Conservation (phyloP, 2,113 vertebrate genomes). For the Fregetta grallaria region DNA sequence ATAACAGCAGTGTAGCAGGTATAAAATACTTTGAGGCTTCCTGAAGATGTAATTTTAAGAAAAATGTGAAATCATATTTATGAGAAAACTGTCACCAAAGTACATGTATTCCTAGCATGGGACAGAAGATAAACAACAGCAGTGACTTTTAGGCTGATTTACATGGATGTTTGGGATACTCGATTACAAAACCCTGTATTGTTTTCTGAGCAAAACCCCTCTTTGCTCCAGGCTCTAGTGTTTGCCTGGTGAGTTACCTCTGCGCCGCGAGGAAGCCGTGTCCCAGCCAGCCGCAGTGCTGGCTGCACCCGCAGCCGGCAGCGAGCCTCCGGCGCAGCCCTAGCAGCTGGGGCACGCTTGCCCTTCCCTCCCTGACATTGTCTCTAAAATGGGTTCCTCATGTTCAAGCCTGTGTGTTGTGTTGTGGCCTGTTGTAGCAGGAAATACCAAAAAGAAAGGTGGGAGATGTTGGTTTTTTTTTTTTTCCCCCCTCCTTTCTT, state of each 20-base stretch:
- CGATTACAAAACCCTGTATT: accelerated
- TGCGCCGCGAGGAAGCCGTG: accelerated
- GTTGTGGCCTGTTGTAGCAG: too few relatives aligned
- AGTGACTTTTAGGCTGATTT: neutral
- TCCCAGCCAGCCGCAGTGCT: accelerated
- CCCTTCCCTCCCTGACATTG: neutral
- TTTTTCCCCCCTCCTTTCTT: neutral
- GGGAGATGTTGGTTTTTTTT: neutral
- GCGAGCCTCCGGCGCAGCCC: too few relatives aligned
- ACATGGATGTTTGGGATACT: neutral
- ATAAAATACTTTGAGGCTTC: neutral
- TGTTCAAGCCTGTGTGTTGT: neutral
- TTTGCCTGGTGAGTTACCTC: neutral
- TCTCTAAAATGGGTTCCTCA: neutral
- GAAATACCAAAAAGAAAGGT: neutral
- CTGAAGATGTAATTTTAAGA: neutral
- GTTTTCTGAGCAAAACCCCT: neutral
- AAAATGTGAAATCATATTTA: neutral
- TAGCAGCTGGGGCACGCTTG: neutral
- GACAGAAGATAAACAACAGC: too few relatives aligned
- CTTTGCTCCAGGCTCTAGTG: accelerated
- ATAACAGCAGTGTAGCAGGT: neutral
- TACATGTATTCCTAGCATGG: too few relatives aligned
- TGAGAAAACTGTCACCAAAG: neutral
- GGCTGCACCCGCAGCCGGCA: neutral